A percentile compares a stretch with the other conserved stretches of the same genome.
Conservation (phyloP, 2,888 invertebrate genomes). For the Augiades crinisus region DNA sequence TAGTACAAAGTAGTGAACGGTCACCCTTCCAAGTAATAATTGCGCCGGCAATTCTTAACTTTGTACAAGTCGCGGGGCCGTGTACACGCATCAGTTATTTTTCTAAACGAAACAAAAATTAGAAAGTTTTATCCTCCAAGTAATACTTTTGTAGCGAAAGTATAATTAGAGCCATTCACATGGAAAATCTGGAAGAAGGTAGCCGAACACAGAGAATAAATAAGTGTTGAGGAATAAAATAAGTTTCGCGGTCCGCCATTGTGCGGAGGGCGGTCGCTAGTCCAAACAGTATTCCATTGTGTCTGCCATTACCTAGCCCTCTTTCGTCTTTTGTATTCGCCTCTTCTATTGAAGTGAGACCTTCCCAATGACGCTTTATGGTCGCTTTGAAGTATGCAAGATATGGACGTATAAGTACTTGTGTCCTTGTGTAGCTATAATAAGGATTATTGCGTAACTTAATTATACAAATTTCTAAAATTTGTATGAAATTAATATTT, state of each 20-base stretch:
- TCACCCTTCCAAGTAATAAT: no score
- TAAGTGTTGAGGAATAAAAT: conserved; percentile 71
- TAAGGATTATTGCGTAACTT: conserved; percentile 17
- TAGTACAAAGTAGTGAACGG: no score
- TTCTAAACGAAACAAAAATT: no score
- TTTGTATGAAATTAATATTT: no score
- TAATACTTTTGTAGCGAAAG: conserved; percentile 1
- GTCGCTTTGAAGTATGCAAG: conserved; percentile 72
- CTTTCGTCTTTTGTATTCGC: conserved; percentile 76
- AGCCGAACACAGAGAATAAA: conserved; percentile 59
- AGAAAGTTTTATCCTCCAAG: not conserved
- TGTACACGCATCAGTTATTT: no score
- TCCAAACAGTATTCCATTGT: conserved; percentile 79
- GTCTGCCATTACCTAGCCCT: conserved; percentile 79
- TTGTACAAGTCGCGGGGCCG: no score
- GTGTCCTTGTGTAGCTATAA: conserved; percentile 24
- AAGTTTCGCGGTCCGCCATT: conserved; percentile 71
- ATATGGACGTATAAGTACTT: conserved; percentile 46
- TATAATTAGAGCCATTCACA: conserved; percentile 21
- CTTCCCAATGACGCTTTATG: conserved; percentile 76
- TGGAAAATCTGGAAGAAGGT: conserved; percentile 48
- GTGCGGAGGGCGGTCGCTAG: conserved; percentile 63
- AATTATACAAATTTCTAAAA: conserved; percentile 3
- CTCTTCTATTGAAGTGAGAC: conserved; percentile 76
- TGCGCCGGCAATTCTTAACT: no score